Conservation (phyloP, 2,797 vertebrate genomes). For the Pipistrellus pygmaeus region DNA sequence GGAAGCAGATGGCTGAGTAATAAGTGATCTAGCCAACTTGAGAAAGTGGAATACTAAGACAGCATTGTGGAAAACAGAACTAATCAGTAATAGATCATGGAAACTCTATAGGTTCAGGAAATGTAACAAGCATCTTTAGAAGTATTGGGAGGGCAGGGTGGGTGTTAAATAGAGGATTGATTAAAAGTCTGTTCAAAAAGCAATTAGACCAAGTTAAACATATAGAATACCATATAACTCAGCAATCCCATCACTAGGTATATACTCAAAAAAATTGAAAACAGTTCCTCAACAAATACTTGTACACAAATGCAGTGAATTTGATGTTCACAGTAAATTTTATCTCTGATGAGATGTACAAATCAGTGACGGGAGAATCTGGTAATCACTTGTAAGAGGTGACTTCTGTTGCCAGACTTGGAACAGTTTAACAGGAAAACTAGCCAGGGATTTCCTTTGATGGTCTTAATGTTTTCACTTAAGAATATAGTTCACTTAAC, state of each 20-base stretch:
- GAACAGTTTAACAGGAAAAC: slow-evolving; percentile 39
- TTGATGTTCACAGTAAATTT: slow-evolving; percentile 67
- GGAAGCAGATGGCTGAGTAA: not conserved
- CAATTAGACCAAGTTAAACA: not conserved
- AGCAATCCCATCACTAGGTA: not conserved
- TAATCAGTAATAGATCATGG: not conserved
- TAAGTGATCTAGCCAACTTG: not conserved
- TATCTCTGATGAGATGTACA: slow-evolving; percentile 54
- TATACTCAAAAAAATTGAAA: not conserved
- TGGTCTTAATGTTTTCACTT: slow-evolving; percentile 47
- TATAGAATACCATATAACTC: not conserved
- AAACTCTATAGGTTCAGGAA: not conserved
- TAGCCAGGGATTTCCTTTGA: slow-evolving; percentile 55
- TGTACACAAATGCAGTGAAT: slow-evolving; percentile 51
- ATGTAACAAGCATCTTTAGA: slow-evolving; percentile 16
- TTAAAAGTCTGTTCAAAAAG: slow-evolving; percentile 54
- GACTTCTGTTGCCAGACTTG: slow-evolving; percentile 3
- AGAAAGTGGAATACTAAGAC: not conserved
- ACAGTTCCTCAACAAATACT: not conserved
- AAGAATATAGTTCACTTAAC: slow-evolving; percentile 32
- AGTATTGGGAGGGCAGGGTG: not conserved
- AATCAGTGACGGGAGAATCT: slow-evolving; percentile 68
- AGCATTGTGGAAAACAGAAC: slow-evolving; percentile 20
- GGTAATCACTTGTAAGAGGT: slow-evolving; percentile 23
- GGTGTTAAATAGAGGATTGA: slow-evolving; percentile 5